Conservation (phyloP, 2,797 vertebrate genomes). For the Microhierax caerulescens region DNA sequence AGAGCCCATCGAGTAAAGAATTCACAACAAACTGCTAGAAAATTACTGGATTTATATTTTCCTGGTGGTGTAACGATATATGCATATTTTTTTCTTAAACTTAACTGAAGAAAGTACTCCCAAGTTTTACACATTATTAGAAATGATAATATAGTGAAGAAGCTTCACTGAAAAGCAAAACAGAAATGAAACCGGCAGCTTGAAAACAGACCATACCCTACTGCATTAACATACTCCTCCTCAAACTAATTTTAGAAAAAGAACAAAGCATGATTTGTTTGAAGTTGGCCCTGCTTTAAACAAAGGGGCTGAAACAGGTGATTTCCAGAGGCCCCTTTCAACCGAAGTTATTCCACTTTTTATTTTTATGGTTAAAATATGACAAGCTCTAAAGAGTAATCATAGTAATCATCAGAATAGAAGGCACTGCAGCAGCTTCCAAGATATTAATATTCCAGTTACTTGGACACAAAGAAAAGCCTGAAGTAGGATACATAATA, state of each 20-base stretch:
- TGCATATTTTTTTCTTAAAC: neutral
- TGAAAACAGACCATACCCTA: neutral
- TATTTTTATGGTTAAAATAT: neutral
- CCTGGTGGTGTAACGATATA: neutral
- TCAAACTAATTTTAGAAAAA: slow-evolving; percentile 54
- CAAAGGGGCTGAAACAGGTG: neutral
- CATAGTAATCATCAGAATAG: neutral
- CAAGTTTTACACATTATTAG: neutral
- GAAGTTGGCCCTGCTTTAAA: neutral
- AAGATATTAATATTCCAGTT: neutral
- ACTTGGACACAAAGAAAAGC: neutral
- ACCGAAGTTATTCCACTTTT: neutral
- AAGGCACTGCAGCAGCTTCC: neutral
- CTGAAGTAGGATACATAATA: neutral
- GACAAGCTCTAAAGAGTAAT: neutral
- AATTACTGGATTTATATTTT: neutral
- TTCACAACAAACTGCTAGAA: neutral
- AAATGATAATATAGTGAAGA: neutral
- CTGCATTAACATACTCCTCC: slow-evolving; percentile 59
- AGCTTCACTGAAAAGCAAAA: neutral
- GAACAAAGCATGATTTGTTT: slow-evolving; percentile 18
- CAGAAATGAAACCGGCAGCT: slow-evolving; percentile 52
- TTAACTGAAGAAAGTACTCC: neutral
- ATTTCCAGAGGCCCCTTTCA: neutral
- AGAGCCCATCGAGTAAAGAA: neutral